Evolutionary conservation across 2,888 invertebrate species (phyloP).

Genomic region (Cryptocephalus moraei): DNA sequence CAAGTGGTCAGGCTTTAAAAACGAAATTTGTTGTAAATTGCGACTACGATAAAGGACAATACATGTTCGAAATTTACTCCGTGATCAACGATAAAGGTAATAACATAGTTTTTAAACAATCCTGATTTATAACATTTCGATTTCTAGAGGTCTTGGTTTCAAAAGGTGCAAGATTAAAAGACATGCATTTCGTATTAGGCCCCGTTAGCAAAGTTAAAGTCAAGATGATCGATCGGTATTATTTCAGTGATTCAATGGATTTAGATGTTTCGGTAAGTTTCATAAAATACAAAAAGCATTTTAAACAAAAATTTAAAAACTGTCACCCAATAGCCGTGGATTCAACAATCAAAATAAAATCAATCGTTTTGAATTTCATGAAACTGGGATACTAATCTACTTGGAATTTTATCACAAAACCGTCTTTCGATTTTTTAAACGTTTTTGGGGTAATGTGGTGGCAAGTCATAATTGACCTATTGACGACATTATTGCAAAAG

Average conservation of each 20-base stretch:
- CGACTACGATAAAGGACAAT: conserved; percentile 3
- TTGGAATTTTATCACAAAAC: too few species aligned
- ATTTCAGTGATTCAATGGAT: conserved; percentile 2
- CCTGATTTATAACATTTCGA: too few species aligned
- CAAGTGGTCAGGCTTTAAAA: conserved; percentile 6
- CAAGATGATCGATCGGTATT: conserved; percentile 9
- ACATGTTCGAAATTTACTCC: conserved; percentile 9
- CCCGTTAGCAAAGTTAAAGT: conserved; percentile 6
- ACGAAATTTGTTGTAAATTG: conserved; percentile 7
- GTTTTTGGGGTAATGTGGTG: too few species aligned
- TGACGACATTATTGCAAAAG: too few species aligned
- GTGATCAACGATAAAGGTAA: conserved; percentile 4
- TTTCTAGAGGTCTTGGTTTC: conserved; percentile 6
- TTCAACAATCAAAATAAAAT: too few species aligned
- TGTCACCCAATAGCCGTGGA: too few species aligned
- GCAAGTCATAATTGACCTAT: too few species aligned
- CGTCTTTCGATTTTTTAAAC: too few species aligned
- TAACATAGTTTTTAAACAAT: not conserved
- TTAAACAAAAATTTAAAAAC: too few species aligned
- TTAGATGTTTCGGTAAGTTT: conserved; percentile 5
- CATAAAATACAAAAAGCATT: too few species aligned
- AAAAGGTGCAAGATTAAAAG: conserved; percentile 1
- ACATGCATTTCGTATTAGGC: conserved; percentile 5
- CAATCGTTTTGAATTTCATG: too few species aligned
- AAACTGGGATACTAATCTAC: too few species aligned